Base-by-base conservation (phyloP, 1,140 invertebrate species). In the Tetramorium alpestre region DNA sequence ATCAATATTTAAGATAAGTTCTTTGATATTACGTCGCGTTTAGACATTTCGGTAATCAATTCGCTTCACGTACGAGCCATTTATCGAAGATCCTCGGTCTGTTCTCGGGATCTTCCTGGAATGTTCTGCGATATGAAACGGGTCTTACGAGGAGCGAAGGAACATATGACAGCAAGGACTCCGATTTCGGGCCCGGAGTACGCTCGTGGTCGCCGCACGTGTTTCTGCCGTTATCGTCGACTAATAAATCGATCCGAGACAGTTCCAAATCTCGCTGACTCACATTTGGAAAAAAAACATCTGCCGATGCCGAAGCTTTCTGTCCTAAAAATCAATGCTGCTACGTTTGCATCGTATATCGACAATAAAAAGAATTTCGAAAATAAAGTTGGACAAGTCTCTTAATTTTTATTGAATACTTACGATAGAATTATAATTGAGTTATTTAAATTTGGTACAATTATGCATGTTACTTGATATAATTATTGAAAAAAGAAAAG, bases 151-250 rank as follows among this genome's bases (percentile, higher is more conserved):
- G 58, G 47, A 54, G 47, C 41, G 25, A 51, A 72, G 44, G 3
- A 54, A 54, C 62, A 67, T 54, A 54, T 60, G 78, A 75, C 44
- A 62, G 58, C 49, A 51, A 62, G 44, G 70, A 76, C 85, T 91
- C 88, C 38, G 64, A 82, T 91, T 89, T 89, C 90, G 8, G 51
- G 38, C 25, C n/a, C 60, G 49, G 44, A 22, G 70, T 69, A 38
- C 49, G 69, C 54, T 44, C 11, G 51, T 11, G 16, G 10, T 18
- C 8, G 54, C 18, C 58, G 87, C 90, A 90, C 80, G 80, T 89
- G 90, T 91, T 90, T 85, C 73, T 25, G 44, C 16, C 87, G 86
- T 92, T 92, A 90, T 90, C 90, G 85, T 67, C 69, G 77, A 84
- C 64, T 56, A 92, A 86, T 92, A 91, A 91, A 92, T 92, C 60